phyloP scores from a whole-genome alignment of 2,888 invertebrate species.

The Tipula helvola region DNA sequence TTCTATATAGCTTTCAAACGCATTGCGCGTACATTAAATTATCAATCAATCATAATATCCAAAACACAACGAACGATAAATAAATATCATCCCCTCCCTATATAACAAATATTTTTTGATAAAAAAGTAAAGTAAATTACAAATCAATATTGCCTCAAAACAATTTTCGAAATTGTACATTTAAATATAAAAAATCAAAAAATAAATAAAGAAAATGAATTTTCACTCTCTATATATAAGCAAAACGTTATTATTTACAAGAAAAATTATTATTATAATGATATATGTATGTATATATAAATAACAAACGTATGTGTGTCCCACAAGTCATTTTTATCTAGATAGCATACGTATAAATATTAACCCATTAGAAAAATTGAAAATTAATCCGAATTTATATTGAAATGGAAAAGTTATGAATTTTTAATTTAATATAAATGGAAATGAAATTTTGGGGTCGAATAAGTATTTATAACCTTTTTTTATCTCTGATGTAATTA shows the following conservation, averaged over 20 bases:
- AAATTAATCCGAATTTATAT: background rate
- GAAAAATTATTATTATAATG: background rate
- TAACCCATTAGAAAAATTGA: background rate
- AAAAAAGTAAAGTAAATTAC: background rate
- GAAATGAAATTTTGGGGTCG: background rate
- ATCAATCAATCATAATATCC: background rate
- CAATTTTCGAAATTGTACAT: background rate
- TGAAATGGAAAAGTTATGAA: background rate
- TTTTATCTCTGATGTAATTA: background rate
- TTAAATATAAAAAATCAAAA: background rate
- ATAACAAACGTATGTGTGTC: background rate
- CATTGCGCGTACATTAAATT: background rate
- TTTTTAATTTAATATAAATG: background rate
- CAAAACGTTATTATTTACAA: background rate
- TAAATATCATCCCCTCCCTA: background rate
- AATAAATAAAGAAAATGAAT: background rate
- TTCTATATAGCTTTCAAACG: background rate
- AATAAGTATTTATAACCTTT: background rate
- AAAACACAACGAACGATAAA: background rate
- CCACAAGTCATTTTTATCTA: background rate
- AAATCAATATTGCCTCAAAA: background rate
- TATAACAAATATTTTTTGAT: background rate
- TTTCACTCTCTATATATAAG: background rate
- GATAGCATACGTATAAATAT: background rate
- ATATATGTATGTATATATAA: background rate